A percentile compares a stretch with the other conserved stretches of the same genome.
These are phyloP conservation scores for Drosophila guanche DNA, from an alignment of 1,140 invertebrate species.

Conservation along the genomic window DNA sequence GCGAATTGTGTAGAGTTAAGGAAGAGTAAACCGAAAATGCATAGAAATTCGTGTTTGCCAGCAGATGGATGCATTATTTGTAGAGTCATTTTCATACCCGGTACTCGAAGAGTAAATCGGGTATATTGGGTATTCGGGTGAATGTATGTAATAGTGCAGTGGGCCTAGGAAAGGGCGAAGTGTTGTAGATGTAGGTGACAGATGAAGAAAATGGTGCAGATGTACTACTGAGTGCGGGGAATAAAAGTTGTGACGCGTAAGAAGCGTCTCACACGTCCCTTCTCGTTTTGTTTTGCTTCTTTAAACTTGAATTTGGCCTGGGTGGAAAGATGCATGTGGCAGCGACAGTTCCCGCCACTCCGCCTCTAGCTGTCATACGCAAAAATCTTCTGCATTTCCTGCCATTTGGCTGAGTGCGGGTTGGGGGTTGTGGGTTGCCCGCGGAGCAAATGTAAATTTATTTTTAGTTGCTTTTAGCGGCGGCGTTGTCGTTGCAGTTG, in stretches of 20 bases:
- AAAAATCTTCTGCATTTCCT: constrained; percentile 37
- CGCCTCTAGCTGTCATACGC: constrained; percentile 25
- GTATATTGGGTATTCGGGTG: no score
- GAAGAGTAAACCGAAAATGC: not conserved
- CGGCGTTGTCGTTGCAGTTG: constrained; percentile 38
- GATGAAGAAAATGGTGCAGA: no score
- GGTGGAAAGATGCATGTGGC: no score
- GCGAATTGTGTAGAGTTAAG: not conserved
- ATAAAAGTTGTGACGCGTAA: no score
- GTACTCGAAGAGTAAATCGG: no score
- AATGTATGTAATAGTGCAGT: no score
- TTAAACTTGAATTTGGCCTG: constrained; percentile 34
- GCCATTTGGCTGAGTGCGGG: no score
- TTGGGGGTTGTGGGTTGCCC: not conserved
- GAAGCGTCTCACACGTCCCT: no score
- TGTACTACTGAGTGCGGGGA: no score
- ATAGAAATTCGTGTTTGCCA: not conserved
- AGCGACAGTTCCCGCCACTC: not conserved
- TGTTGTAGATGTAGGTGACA: no score
- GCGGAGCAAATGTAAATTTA: constrained; percentile 55
- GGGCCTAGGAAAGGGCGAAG: no score
- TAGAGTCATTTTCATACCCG: constrained; percentile 23
- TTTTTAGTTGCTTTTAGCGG: constrained; percentile 66
- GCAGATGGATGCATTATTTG: constrained; percentile 22
- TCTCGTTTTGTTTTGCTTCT: not conserved